These are phyloP conservation scores for Anisognathus igniventris DNA, from an alignment of 2,797 vertebrate genomes.

Conservation along the genomic window DNA sequence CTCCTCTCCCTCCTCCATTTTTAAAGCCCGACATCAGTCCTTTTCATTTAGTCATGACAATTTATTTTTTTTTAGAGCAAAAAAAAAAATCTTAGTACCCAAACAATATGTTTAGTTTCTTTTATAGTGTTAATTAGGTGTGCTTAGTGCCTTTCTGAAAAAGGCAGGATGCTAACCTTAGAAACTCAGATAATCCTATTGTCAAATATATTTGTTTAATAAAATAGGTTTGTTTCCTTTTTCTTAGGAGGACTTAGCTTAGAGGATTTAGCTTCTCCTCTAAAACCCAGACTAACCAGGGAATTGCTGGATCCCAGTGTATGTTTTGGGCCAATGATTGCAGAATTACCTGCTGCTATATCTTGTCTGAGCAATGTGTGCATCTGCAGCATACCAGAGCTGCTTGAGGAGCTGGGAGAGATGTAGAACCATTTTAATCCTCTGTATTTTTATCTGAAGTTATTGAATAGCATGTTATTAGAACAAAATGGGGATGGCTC, in stretches of 20 bases:
- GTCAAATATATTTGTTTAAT: background rate
- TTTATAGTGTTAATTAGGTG: slow-evolving; percentile 26
- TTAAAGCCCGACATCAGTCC: slow-evolving; percentile 30
- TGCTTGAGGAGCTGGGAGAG: background rate
- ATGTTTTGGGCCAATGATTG: background rate
- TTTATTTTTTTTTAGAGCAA: background rate
- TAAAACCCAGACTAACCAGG: background rate
- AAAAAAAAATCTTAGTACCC: background rate
- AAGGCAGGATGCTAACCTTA: background rate
- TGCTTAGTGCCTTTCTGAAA: background rate
- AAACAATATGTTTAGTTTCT: background rate
- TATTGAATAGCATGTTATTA: background rate
- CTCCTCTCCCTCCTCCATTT: background rate
- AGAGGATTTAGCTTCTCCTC: background rate
- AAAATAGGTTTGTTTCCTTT: background rate
- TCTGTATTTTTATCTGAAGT: background rate
- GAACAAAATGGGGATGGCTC: background rate
- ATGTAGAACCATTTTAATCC: background rate
- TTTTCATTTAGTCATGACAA: slow-evolving; percentile 36
- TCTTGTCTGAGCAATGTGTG: background rate
- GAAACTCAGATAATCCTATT: background rate
- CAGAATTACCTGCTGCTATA: background rate
- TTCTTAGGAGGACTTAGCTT: background rate
- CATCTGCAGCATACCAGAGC: background rate
- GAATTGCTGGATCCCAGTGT: background rate